Base-by-base conservation (phyloP, 2,113 vertebrate species). In the Phalacrocorax brasilianus region DNA sequence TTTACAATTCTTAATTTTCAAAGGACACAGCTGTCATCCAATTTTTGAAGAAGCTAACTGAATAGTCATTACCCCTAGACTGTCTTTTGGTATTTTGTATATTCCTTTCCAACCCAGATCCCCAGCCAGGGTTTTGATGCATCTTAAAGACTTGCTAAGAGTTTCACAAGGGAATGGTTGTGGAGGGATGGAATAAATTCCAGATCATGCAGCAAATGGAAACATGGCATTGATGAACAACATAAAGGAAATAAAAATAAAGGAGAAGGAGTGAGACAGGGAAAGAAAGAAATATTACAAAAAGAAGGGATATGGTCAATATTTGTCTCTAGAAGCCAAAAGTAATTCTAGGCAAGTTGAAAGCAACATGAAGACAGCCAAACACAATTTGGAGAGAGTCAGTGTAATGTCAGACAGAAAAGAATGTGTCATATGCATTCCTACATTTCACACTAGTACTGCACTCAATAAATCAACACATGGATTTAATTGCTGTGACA, bases 401-500 rank as follows among this genome's bases (percentile, higher is more conserved):
- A 45, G 7, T 27, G 4, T 44, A 66, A 67, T 15, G 17, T 9
- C 47, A 50, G 18, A 81, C 71, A 78, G 68, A 74, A 84, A 80
- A 83, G 26, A 81, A 74, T 30, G 42, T 84, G 12, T 95, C 59
- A 35, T 45, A 22, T 68, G 77, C 35, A 50, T 53, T 78, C 45
- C 53, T 72, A 5, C 8, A 66, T 79, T 91, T 95, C 79, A 83
- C 33, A 79, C 50, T 38, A 83, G 12, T 12, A 20, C 50, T 79
- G 33, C 45, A 88, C 62, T 94, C 74, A 73, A 89, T 94, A 95
- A 94, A 94, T 93, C 89, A 82, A 74, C 91, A 88, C 45, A 89
- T n/a, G 66, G 53, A 42, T 91, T 96, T 96, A 96, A 96, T 96
- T 96, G 85, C 91, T 95, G 71, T 96, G 78, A 94, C 67, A 93